Percentiles rank a stretch among this genome's conserved stretches.
phyloP scores from a whole-genome alignment of 1,140 invertebrate species.

The Drosophila orena region DNA sequence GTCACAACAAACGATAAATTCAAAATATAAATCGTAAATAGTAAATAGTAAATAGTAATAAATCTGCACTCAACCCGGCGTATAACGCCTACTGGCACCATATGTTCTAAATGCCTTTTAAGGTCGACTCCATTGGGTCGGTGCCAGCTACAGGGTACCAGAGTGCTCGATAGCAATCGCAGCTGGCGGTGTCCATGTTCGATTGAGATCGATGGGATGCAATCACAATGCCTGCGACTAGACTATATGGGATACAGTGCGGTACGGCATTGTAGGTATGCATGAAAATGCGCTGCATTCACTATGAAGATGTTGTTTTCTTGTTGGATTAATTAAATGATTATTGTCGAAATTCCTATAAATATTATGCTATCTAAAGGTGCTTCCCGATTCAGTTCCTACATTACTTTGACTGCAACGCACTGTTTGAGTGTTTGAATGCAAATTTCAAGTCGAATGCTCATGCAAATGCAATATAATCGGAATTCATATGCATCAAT shows the following conservation, averaged over 20 bases:
- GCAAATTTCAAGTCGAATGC: conserved; percentile 12
- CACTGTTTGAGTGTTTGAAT: conserved; percentile 28
- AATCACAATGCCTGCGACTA: conserved; percentile 2
- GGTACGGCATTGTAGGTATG: background rate
- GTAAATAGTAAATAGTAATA: conserved; percentile 30
- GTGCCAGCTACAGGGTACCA: background rate
- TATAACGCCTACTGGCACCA: background rate
- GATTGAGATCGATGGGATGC: conserved; percentile 16
- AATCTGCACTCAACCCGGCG: conserved; percentile 7
- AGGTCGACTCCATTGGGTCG: background rate
- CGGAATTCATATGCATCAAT: conserved; percentile 38
- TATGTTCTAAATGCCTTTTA: background rate
- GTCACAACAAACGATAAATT: conserved; percentile 39
- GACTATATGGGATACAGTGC: conserved; percentile 24
- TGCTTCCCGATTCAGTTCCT: no score
- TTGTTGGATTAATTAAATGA: no score
- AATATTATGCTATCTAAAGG: no score
- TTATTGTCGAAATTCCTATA: no score
- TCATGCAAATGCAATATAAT: conserved; percentile 33
- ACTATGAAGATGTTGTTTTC: no score
- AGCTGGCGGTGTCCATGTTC: conserved; percentile 7
- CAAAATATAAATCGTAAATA: conserved; percentile 32
- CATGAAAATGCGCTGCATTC: no score
- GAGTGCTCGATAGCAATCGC: background rate
- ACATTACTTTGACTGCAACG: background rate